A percentile compares a stretch with the other conserved stretches of the same genome.
phyloP scores from a whole-genome alignment of 2,113 vertebrate genomes.

The Chauna torquata region DNA sequence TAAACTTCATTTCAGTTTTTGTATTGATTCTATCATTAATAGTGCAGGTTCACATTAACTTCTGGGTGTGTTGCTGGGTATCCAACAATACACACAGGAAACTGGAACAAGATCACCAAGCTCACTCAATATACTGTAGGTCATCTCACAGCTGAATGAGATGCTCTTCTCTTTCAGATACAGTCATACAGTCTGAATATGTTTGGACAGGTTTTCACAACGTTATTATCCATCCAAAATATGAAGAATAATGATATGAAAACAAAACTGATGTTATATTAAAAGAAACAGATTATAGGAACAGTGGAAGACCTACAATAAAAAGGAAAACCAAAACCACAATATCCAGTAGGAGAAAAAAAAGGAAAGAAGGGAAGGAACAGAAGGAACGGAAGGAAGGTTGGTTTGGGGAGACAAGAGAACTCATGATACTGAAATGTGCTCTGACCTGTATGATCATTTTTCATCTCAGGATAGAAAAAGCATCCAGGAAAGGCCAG shows the following conservation, averaged over 20 bases:
- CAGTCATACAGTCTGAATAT: background rate
- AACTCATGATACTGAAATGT: background rate
- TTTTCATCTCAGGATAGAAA: background rate
- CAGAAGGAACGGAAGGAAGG: too few relatives aligned
- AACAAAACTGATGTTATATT: background rate
- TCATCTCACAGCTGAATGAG: background rate
- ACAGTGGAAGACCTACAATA: background rate
- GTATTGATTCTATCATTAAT: background rate
- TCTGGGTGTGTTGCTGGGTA: background rate
- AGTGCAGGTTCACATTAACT: background rate
- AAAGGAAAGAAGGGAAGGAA: background rate
- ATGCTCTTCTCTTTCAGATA: background rate
- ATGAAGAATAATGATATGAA: background rate
- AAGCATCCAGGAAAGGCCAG: background rate
- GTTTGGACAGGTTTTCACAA: background rate
- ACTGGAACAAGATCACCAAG: background rate
- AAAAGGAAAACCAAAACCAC: background rate
- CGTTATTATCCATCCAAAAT: background rate
- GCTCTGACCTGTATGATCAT: slow-evolving; percentile 68
- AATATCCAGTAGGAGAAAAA: background rate
- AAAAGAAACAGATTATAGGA: background rate
- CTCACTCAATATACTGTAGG: background rate
- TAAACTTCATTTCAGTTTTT: background rate
- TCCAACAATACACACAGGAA: background rate
- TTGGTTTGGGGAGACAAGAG: background rate